Percentiles rank a stretch among this genome's conserved stretches.
These are phyloP conservation scores for Tyrannus savana DNA, from an alignment of 2,113 vertebrate species.

Conservation along the genomic window DNA sequence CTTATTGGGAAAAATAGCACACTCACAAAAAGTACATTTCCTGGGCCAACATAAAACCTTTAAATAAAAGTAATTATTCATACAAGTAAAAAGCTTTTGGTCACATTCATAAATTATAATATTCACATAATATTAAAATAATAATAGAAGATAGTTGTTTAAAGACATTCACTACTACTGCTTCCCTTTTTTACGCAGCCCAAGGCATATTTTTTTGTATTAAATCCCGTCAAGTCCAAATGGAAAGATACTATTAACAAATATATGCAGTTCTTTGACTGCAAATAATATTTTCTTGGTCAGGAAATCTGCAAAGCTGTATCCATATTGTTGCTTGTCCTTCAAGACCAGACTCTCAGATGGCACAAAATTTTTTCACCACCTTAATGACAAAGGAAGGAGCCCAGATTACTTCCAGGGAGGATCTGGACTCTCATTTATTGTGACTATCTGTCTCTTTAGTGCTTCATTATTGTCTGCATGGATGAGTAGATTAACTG, in stretches of 20 bases:
- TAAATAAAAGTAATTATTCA: not conserved
- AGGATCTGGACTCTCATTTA: not conserved
- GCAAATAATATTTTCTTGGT: not conserved
- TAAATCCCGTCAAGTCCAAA: not conserved
- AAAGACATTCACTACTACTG: not conserved
- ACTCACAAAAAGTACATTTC: not conserved
- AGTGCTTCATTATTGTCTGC: not conserved
- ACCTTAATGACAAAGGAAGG: not conserved
- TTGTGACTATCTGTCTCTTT: not conserved
- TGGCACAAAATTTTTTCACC: not conserved
- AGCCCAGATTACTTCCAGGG: not conserved
- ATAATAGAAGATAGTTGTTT: not conserved
- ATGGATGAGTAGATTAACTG: not conserved
- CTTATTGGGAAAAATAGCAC: not conserved
- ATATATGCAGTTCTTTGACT: not conserved
- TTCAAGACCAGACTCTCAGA: not conserved
- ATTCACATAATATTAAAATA: not conserved
- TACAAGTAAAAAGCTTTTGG: not conserved
- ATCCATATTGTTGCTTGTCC: not conserved
- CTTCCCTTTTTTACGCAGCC: not conserved
- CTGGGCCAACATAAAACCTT: not conserved
- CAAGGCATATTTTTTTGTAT: not conserved
- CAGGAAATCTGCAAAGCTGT: not conserved
- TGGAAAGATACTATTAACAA: not conserved
- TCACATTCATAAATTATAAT: not conserved